A percentile compares a stretch with the other conserved stretches of the same genome.
Evolutionary conservation across 2,113 vertebrate genomes (phyloP).

Genomic region (Erythrocercus mccallii): DNA sequence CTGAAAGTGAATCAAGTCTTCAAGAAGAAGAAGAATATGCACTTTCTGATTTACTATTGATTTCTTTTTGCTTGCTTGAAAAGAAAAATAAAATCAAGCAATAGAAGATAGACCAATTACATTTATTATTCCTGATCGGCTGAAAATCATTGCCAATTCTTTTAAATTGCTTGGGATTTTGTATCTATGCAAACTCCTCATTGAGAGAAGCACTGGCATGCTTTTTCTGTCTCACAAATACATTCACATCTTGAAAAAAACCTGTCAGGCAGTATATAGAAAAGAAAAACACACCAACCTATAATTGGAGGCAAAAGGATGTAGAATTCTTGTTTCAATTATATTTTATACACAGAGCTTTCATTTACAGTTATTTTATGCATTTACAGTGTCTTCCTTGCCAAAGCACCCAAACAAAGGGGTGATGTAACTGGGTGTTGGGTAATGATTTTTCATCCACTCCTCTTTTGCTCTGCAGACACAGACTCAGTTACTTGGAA

Average conservation of each 20-base stretch:
- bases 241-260: neutral
- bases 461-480: neutral
- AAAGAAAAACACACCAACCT: neutral
- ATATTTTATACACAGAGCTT: neutral
- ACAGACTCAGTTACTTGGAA: constrained; percentile 4
- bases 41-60: neutral
- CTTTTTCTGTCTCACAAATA: neutral
- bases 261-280: neutral
- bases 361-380: neutral
- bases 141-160: neutral
- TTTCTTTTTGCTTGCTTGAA: neutral
- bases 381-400: neutral
- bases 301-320: neutral
- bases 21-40: neutral
- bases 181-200: neutral
- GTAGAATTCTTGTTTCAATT: neutral
- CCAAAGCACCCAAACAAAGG: constrained; percentile 39
- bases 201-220: neutral
- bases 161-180: neutral
- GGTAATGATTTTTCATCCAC: constrained; percentile 22
- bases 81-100: neutral
- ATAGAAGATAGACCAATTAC: neutral
- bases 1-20: neutral
- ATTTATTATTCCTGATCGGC: neutral
- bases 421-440: neutral